Conservation (phyloP, 2,113 vertebrate species). For the Percina caprodes region DNA sequence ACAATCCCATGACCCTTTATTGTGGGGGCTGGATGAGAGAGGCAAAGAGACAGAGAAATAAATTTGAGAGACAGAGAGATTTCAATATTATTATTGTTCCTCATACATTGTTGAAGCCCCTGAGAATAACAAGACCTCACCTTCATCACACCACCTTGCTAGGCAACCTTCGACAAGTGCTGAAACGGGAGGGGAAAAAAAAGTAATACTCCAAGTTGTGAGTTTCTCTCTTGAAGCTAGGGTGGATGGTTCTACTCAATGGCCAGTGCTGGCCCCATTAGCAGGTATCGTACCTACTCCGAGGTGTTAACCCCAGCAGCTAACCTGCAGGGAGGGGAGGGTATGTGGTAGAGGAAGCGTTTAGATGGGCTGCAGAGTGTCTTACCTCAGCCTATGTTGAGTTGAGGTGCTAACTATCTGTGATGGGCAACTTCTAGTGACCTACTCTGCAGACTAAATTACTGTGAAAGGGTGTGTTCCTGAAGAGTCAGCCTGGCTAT, state of each 20-base stretch:
- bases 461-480: neutral
- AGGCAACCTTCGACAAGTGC: neutral
- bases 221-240: neutral
- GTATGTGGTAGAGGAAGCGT: constrained; percentile 28
- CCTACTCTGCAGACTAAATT: constrained; percentile 23
- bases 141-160: neutral
- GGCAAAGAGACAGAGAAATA: constrained; percentile 40
- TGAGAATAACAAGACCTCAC: neutral
- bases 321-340: constrained; percentile 12
- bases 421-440: constrained; percentile 61
- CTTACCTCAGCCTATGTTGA: constrained; percentile 55
- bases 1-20: constrained; percentile 81
- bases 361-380: constrained; percentile 43
- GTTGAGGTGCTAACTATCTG: constrained; percentile 55
- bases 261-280: neutral
- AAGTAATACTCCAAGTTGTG: neutral
- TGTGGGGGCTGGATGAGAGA: constrained; percentile 70
- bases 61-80: constrained; percentile 15
- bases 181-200: neutral
- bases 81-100: constrained; percentile 4
- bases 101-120: neutral
- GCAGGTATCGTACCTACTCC: constrained; percentile 1
- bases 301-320: constrained; percentile 4
- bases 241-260: neutral
- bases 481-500: too few relatives aligned